Evolutionary conservation across 2,113 vertebrate species (phyloP).

Genomic region (Chauna torquata): DNA sequence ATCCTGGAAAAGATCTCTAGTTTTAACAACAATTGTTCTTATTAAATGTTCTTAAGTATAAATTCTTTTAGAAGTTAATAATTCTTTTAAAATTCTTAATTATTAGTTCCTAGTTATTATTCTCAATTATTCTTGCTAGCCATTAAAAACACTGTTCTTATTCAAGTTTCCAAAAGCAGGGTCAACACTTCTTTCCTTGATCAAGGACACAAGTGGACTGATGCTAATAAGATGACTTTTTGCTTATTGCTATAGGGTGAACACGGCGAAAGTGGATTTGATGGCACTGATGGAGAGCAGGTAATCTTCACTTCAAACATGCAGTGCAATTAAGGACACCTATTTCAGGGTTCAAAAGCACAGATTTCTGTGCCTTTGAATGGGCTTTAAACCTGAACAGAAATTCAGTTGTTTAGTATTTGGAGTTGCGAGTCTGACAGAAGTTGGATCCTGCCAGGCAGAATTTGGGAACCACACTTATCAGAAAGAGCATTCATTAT

Average conservation of each 20-base stretch:
- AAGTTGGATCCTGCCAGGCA: background rate
- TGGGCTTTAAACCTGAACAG: background rate
- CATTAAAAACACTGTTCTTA: background rate
- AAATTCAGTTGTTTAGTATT: background rate
- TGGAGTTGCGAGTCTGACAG: background rate
- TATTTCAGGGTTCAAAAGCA: background rate
- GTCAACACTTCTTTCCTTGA: background rate
- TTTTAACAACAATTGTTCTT: background rate
- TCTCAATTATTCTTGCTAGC: background rate
- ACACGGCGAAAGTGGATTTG: constrained; percentile 79
- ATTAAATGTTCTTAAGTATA: background rate
- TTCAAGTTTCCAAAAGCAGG: background rate
- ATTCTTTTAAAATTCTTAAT: background rate
- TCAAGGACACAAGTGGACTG: background rate
- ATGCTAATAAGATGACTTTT: background rate
- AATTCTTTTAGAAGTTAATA: background rate
- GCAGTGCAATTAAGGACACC: background rate
- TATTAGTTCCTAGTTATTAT: background rate
- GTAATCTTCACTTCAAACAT: constrained; percentile 59
- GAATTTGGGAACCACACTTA: background rate
- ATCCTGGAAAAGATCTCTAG: background rate
- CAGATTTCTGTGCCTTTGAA: background rate
- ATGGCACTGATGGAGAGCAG: constrained; percentile 83
- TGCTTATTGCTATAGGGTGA: constrained; percentile 75
- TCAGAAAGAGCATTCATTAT: background rate